phyloP scores from a whole-genome alignment of 2,888 invertebrate genomes.

The Megastigmus dorsalis region DNA sequence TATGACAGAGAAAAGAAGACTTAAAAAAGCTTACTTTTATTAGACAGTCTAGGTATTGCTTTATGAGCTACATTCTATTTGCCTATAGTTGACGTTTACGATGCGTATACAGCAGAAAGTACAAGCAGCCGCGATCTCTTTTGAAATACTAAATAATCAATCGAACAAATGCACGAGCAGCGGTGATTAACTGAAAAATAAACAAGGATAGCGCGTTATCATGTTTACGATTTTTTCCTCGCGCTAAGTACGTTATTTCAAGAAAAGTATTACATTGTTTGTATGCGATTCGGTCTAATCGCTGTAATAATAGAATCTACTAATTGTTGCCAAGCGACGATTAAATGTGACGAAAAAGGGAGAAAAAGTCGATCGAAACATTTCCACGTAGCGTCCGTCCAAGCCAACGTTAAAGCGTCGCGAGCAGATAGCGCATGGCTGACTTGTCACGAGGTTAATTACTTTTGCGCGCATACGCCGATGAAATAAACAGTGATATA shows the following conservation, averaged over 20 bases:
- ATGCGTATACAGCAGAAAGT: no score
- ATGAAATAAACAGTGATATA: conserved; percentile 28
- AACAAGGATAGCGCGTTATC: conserved; percentile 10
- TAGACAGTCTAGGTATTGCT: no score
- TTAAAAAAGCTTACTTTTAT: no score
- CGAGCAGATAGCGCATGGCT: neutral
- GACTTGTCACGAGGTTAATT: conserved; percentile 32
- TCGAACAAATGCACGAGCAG: neutral
- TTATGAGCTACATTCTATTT: no score
- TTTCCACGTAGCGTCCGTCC: no score
- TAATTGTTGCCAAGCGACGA: conserved; percentile 18
- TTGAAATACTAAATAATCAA: neutral
- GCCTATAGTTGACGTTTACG: no score
- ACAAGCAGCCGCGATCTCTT: no score
- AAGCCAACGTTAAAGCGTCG: no score
- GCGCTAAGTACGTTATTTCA: neutral
- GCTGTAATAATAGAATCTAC: neutral
- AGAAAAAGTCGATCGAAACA: neutral
- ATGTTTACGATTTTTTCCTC: conserved; percentile 21
- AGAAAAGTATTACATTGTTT: conserved; percentile 4
- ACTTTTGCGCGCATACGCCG: neutral
- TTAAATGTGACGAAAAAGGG: no score
- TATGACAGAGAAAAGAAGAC: no score
- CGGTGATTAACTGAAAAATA: conserved; percentile 2
- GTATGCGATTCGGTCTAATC: neutral